phyloP scores from a whole-genome alignment of 2,113 vertebrate species.

The Pimephales promelas region DNA sequence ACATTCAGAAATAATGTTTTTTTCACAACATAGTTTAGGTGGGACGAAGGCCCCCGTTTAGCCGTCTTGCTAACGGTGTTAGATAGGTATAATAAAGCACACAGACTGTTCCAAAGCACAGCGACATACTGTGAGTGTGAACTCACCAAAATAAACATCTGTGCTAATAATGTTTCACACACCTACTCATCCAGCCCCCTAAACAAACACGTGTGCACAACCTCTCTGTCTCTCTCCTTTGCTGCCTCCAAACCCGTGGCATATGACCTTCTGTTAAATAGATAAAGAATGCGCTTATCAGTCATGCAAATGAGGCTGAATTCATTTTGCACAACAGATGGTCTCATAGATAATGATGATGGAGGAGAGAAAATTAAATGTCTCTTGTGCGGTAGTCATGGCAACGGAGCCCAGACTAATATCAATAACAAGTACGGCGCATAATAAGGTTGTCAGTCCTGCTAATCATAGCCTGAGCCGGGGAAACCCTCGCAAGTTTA shows the following conservation, averaged over 20 bases:
- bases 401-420: constrained; percentile 98
- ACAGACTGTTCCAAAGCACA: not conserved
- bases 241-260: constrained; percentile 94
- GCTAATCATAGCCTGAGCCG: constrained; percentile 89
- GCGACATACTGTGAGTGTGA: constrained; percentile 1
- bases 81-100: not conserved
- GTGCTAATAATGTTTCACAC: constrained; percentile 66
- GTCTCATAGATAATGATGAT: constrained; percentile 99
- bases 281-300: constrained; percentile 99
- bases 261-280: constrained; percentile 99
- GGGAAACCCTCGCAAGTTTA: constrained; percentile 76
- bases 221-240: constrained; percentile 71
- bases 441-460: constrained; percentile 99
- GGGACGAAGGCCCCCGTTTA: not conserved
- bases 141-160: constrained; percentile 68
- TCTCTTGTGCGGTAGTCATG: constrained; percentile 99
- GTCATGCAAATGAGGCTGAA: constrained; percentile 99
- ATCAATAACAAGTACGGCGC: constrained; percentile 99
- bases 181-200: constrained; percentile 54
- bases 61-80: not conserved
- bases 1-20: no score
- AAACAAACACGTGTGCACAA: constrained; percentile 73
- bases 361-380: constrained; percentile 99
- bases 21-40: no score
- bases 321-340: constrained; percentile 99